phyloP scores from a whole-genome alignment of 2,888 invertebrate species.

The Gasteruption jaculator region DNA sequence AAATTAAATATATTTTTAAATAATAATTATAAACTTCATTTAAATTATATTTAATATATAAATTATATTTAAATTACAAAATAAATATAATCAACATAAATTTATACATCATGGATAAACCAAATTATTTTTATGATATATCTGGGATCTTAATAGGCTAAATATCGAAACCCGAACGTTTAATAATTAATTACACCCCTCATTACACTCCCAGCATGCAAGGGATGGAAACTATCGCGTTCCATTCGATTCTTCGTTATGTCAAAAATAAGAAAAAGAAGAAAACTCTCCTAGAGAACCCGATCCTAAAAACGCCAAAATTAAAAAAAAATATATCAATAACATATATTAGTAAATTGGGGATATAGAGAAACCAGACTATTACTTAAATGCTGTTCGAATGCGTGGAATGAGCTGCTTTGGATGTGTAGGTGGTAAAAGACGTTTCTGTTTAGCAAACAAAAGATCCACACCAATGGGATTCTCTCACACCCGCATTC shows the following conservation, averaged over 20 bases:
- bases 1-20: slow-evolving; percentile 23
- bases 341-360: slow-evolving; percentile 22
- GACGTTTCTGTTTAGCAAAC: slow-evolving; percentile 53
- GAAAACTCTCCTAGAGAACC: slow-evolving; percentile 5
- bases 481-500: slow-evolving; percentile 35
- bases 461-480: slow-evolving; percentile 40
- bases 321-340: slow-evolving; percentile 21
- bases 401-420: slow-evolving; percentile 51
- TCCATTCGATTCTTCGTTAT: slow-evolving; percentile 53
- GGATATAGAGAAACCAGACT: slow-evolving; percentile 40
- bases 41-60: neutral
- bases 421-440: slow-evolving; percentile 56
- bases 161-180: too few species aligned
- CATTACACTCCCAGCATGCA: slow-evolving; percentile 42
- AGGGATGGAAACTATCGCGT: slow-evolving; percentile 18
- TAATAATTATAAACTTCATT: slow-evolving; percentile 9
- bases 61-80: neutral
- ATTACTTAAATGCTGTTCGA: slow-evolving; percentile 34
- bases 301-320: too few species aligned
- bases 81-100: too few species aligned
- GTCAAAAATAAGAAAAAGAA: too few species aligned
- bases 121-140: too few species aligned
- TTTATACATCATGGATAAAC: too few species aligned
- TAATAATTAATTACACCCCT: neutral
- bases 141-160: too few species aligned